phyloP scores from a whole-genome alignment of 2,113 vertebrate species.

The Rattus rattus region DNA sequence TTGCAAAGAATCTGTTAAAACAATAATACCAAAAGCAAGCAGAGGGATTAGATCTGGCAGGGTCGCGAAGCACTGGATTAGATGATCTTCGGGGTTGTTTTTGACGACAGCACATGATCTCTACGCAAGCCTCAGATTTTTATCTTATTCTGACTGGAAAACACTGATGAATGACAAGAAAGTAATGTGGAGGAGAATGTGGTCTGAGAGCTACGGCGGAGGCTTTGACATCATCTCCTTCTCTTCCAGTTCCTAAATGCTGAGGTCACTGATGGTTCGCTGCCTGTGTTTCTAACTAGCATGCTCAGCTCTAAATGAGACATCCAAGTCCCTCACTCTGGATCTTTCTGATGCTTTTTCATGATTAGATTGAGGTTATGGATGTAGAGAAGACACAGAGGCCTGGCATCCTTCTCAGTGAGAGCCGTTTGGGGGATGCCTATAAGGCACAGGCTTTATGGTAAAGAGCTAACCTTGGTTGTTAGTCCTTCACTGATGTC shows the following conservation, averaged over 20 bases:
- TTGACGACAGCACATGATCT: background rate
- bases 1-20: conserved; percentile 10
- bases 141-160: background rate
- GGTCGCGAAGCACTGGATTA: background rate
- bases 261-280: background rate
- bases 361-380: background rate
- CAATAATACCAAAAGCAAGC: background rate
- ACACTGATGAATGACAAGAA: background rate
- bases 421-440: background rate
- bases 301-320: background rate
- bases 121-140: background rate
- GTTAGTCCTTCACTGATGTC: background rate
- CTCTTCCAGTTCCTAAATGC: background rate
- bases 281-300: background rate
- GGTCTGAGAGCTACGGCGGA: background rate
- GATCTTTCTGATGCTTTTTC: background rate
- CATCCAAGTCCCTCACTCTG: background rate
- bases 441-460: background rate
- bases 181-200: background rate
- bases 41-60: background rate
- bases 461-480: background rate
- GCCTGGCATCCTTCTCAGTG: background rate
- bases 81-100: background rate
- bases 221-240: background rate
- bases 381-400: background rate